Base-by-base conservation (phyloP, 2,888 invertebrate genomes). In the Pegoplata infirma region DNA sequence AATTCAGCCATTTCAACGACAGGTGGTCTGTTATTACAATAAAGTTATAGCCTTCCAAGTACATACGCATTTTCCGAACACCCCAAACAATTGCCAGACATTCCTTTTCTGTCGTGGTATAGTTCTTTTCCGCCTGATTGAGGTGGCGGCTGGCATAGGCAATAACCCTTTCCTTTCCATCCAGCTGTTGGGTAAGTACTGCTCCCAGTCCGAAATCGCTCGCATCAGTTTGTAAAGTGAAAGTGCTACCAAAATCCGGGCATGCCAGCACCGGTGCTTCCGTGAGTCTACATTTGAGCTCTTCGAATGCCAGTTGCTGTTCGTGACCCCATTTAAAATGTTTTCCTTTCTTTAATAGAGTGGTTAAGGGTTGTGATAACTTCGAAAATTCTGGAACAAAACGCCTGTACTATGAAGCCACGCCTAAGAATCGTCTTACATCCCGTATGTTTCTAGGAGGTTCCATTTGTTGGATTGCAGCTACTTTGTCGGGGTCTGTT, bases 371-470 rank as follows among this genome's bases (percentile, higher is more conserved):
- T 2, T 61, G 23, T 1, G 40, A 40, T 1, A 58, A 8, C 4
- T n/a, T 32, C 1, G 73, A 40, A 5, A 73, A 73, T 2, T 73
- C 47, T 1, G 64, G 68, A 0, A 80, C 55, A 28, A 72, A 80
- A 1, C 76, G 47, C 0, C 80, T 17, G 10, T 76, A 80, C 72
- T 67, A 80, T 0, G 68, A 73, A 0, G 67, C 68, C 0, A 76
- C 40, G 3, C 72, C 72, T 10, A 80, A 10, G n/a, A 72, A 47
- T 0, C 46, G 61, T 0, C 71, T 32, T 3, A 79, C 4, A 5
- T 64, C 61, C 10, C 32, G 49, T 0, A 64, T 21, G 14, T 74
- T 79, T 1, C 5, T 28, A 0, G 68, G 61, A 6, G 67, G 28
- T 7, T 23, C 21, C 2, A 71, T 36, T 0, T 32, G 49, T n/a